These are phyloP conservation scores for Plectropomus leopardus DNA, from an alignment of 2,113 vertebrate species.

Conservation along the genomic window DNA sequence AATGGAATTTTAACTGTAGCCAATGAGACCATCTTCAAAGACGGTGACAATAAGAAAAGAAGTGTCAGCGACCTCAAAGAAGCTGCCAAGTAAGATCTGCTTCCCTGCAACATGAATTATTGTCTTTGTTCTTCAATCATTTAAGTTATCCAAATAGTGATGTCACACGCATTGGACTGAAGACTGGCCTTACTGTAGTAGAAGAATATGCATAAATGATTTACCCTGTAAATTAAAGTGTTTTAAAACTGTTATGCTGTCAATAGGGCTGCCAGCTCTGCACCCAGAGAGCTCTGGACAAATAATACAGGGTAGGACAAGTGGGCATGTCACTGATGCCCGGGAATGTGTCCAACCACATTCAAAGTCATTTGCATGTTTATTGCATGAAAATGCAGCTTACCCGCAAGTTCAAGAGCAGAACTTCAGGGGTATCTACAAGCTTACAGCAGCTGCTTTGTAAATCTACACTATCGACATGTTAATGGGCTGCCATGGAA, in stretches of 20 bases:
- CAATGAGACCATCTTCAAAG: conserved; percentile 90
- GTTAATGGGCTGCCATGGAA: background rate
- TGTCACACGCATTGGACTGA: background rate
- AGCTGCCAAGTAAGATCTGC: conserved; percentile 90
- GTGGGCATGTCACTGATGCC: conserved; percentile 65
- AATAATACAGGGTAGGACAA: conserved; percentile 77
- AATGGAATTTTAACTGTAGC: conserved; percentile 90
- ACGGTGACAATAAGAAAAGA: conserved; percentile 87
- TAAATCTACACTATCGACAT: conserved; percentile 8
- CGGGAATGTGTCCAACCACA: conserved; percentile 71
- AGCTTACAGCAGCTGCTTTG: conserved; percentile 41
- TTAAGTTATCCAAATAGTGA: background rate
- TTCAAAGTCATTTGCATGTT: conserved; percentile 70
- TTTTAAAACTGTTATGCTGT: conserved; percentile 63
- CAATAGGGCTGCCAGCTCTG: conserved; percentile 68
- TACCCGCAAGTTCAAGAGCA: conserved; percentile 18
- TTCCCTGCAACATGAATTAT: background rate
- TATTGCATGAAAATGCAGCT: conserved; percentile 62
- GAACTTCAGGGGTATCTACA: conserved; percentile 1
- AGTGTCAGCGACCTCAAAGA: conserved; percentile 90
- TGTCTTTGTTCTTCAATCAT: background rate
- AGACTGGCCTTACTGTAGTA: background rate
- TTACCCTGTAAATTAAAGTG: conserved; percentile 15
- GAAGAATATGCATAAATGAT: background rate
- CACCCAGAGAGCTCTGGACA: conserved; percentile 73